Percentiles rank a stretch among this genome's conserved stretches.
phyloP scores from a whole-genome alignment of 1,140 invertebrate genomes.

The Tyrophagus putrescentiae region DNA sequence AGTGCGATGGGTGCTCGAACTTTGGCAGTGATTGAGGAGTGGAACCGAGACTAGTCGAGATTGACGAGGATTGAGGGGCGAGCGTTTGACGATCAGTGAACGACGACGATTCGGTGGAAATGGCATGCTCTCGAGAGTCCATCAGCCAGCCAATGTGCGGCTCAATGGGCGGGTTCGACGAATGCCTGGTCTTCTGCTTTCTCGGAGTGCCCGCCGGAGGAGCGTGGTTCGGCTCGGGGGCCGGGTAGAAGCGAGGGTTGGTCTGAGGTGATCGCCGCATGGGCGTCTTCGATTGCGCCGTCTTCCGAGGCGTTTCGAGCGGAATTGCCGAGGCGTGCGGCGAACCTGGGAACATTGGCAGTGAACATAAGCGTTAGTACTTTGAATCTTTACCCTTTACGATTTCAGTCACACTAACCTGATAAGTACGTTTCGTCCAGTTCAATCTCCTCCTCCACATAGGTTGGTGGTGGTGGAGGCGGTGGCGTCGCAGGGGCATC shows the following conservation, averaged over 20 bases:
- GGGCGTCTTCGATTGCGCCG: slow-evolving; percentile 17
- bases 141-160: slow-evolving; percentile 95
- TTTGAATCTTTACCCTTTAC: background rate
- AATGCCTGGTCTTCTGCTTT: slow-evolving; percentile 75
- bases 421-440: slow-evolving; percentile 2
- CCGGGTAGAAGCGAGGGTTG: slow-evolving; percentile 75
- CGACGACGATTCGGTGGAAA: slow-evolving; percentile 28
- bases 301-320: slow-evolving; percentile 7
- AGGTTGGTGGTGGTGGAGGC: slow-evolving; percentile 34
- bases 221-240: slow-evolving; percentile 55
- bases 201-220: slow-evolving; percentile 42
- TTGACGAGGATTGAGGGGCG: background rate
- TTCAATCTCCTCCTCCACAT: slow-evolving; percentile 11
- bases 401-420: background rate
- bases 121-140: slow-evolving; percentile 66
- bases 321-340: slow-evolving; percentile 21
- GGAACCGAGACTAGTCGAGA: slow-evolving; percentile 34
- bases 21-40: slow-evolving; percentile 57
- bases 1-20: slow-evolving; percentile 91
- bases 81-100: background rate
- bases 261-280: slow-evolving; percentile 30
- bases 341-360: slow-evolving; percentile 28
- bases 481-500: slow-evolving; percentile 54
- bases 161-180: slow-evolving; percentile 49
- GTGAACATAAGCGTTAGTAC: background rate